Evolutionary conservation across 2,888 invertebrate species (phyloP).

Genomic region (Ditula angustiorana): DNA sequence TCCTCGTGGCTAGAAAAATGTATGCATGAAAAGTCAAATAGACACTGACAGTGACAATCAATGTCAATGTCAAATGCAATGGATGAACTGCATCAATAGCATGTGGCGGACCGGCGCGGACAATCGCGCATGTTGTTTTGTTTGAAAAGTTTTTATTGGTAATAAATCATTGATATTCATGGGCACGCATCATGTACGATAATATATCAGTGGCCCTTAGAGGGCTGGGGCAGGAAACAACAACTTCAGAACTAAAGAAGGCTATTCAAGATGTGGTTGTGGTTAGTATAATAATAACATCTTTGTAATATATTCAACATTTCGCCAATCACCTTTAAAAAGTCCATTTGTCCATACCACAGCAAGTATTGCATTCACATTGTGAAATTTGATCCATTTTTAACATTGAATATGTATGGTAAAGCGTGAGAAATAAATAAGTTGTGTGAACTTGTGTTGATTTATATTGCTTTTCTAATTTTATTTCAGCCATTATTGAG

Average conservation of each 20-base stretch:
- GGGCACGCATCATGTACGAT: conserved; percentile 18
- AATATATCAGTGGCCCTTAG: conserved; percentile 37
- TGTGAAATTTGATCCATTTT: background rate
- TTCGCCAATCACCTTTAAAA: background rate
- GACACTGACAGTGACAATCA: no score
- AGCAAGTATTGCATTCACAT: background rate
- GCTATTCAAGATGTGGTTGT: conserved; percentile 46
- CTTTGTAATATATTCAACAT: background rate
- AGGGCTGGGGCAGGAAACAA: conserved; percentile 31
- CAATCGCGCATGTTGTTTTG: conserved; percentile 20
- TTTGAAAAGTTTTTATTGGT: conserved; percentile 20
- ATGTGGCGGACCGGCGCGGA: conserved; percentile 31
- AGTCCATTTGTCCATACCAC: background rate
- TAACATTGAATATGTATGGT: no score
- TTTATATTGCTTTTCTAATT: background rate
- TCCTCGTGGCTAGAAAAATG: no score
- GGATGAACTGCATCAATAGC: background rate
- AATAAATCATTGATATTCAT: conserved; percentile 6
- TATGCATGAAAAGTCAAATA: no score
- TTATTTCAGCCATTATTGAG: conserved; percentile 52
- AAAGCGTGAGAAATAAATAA: background rate
- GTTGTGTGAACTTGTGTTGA: background rate
- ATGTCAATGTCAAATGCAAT: background rate
- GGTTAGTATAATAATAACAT: conserved; percentile 55
- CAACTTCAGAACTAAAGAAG: conserved; percentile 39